Evolutionary conservation across 64 coral and sea anemone genomes (phyloP).

Genomic region (Porites australiensis): DNA sequence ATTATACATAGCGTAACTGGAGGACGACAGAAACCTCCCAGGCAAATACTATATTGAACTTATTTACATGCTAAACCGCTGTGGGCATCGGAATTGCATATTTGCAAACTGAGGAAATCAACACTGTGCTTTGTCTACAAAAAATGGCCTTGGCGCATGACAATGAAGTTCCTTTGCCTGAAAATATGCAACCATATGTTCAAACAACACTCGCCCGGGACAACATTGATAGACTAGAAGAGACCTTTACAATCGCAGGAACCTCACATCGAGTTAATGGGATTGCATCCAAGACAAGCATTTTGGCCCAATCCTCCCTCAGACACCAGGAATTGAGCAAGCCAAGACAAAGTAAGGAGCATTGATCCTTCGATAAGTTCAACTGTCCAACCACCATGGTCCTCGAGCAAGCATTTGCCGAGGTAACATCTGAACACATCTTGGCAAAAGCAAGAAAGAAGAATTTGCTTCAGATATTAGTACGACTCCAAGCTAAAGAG

Average conservation of each 20-base stretch:
- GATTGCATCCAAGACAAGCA: constrained; percentile 27
- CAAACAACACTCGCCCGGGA: constrained; percentile 30
- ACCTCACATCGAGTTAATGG: constrained; percentile 45
- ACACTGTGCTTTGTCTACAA: constrained; percentile 45
- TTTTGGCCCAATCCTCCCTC: constrained; percentile 39
- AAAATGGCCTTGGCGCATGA: constrained; percentile 29
- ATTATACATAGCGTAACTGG: constrained; percentile 31
- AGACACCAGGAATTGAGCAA: not conserved
- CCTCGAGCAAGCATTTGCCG: constrained; percentile 37
- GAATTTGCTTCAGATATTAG: not conserved
- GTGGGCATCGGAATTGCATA: constrained; percentile 47
- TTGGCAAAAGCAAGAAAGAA: not conserved
- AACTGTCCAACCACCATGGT: constrained; percentile 32
- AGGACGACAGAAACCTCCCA: constrained; percentile 55
- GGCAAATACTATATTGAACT: constrained; percentile 59
- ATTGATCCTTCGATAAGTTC: constrained; percentile 13
- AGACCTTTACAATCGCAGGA: constrained; percentile 10
- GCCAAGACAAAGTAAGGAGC: constrained; percentile 36
- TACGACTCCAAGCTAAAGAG: not conserved
- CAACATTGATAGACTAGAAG: constrained; percentile 46
- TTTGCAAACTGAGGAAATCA: constrained; percentile 43
- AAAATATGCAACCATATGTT: not conserved
- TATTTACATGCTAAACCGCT: constrained; percentile 35
- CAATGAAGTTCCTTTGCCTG: constrained; percentile 13
- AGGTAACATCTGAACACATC: constrained; percentile 51